Percentiles rank a stretch among this genome's conserved stretches.
phyloP scores from a whole-genome alignment of 2,888 invertebrate species.

The Steinernema scapterisci region DNA sequence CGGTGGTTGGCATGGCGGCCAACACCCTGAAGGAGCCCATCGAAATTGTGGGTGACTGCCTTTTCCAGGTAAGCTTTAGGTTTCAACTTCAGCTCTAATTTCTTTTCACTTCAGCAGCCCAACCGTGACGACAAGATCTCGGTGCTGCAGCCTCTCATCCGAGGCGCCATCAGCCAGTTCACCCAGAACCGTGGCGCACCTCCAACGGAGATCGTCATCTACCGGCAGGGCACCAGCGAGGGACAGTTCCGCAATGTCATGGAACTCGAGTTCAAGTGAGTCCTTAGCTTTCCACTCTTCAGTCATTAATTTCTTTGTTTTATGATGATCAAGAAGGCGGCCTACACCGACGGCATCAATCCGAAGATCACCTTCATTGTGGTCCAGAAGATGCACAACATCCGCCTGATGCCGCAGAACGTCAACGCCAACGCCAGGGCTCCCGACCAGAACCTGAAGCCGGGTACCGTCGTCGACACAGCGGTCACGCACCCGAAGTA shows the following conservation, averaged over 20 bases:
- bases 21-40: conserved; percentile 41
- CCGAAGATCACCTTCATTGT: conserved; percentile 49
- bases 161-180: conserved; percentile 34
- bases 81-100: not conserved
- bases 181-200: conserved; percentile 12
- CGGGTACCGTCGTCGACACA: conserved; percentile 58
- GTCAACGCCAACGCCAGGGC: conserved; percentile 19
- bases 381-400: conserved; percentile 49
- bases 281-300: too few relatives aligned
- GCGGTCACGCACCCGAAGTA: conserved; percentile 49
- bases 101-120: not conserved
- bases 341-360: conserved; percentile 28
- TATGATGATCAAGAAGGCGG: conserved; percentile 42
- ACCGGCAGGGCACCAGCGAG: conserved; percentile 49
- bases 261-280: conserved; percentile 41
- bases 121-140: conserved; percentile 38
- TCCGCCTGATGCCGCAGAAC: conserved; percentile 35
- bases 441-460: conserved; percentile 54
- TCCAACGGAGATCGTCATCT: conserved; percentile 46
- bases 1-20: conserved; percentile 45
- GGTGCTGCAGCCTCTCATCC: conserved; percentile 26
- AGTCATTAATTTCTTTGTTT: conserved; percentile 37
- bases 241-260: conserved; percentile 45
- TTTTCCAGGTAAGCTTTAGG: conserved; percentile 36
- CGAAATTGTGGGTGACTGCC: conserved; percentile 51